Percentiles rank a stretch among this genome's conserved stretches.
Conservation (phyloP, 2,113 vertebrate genomes). For the Numida meleagris region DNA sequence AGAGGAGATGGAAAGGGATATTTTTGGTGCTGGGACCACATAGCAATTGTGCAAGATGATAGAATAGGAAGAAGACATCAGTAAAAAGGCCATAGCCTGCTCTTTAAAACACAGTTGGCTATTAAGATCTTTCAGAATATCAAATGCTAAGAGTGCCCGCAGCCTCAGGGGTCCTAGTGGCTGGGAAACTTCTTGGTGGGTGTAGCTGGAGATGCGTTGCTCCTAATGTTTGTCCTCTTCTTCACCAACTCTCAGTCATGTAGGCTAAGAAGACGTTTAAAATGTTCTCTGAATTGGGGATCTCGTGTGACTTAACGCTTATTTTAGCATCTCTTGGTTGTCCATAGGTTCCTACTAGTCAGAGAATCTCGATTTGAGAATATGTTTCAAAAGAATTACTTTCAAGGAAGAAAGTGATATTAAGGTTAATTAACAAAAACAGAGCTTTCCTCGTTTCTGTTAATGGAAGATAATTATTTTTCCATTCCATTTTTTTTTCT, state of each 20-base stretch:
- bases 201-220: neutral
- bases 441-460: neutral
- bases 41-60: neutral
- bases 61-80: neutral
- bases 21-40: neutral
- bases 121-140: neutral
- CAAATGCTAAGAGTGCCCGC: neutral
- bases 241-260: neutral
- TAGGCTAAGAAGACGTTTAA: neutral
- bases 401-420: neutral
- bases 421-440: neutral
- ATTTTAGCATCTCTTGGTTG: neutral
- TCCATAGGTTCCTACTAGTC: neutral
- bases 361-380: neutral
- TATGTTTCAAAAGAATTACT: neutral
- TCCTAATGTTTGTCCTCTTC: neutral
- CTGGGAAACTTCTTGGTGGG: neutral
- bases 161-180: neutral
- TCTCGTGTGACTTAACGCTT: neutral
- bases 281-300: neutral
- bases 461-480: neutral
- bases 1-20: neutral
- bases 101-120: neutral
- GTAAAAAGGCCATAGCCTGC: neutral
- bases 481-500: rapidly evolving